phyloP scores from a whole-genome alignment of 1,140 invertebrate genomes.

The Colletes gigas region DNA sequence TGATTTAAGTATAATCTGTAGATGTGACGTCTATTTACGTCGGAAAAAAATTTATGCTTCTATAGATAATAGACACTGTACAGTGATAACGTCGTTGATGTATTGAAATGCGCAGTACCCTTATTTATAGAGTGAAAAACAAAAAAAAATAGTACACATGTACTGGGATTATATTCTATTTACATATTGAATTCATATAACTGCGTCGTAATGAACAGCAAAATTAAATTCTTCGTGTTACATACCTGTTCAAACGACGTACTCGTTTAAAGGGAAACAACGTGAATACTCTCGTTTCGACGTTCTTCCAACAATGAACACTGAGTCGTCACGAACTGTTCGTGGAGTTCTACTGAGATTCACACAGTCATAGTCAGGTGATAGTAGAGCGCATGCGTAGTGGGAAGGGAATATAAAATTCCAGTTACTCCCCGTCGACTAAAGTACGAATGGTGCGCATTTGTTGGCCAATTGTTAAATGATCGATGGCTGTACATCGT shows the following conservation, averaged over 20 bases:
- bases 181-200: not conserved
- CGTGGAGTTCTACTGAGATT: constrained; percentile 23
- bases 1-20: not conserved
- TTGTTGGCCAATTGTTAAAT: constrained; percentile 53
- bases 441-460: constrained; percentile 49
- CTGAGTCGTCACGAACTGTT: too few species aligned
- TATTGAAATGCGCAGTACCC: constrained; percentile 38
- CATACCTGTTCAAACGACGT: constrained; percentile 25
- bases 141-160: not conserved
- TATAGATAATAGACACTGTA: constrained; percentile 15
- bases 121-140: not conserved
- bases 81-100: not conserved
- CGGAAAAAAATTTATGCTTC: constrained; percentile 1
- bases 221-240: constrained; percentile 18
- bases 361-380: constrained; percentile 66
- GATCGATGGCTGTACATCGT: constrained; percentile 70
- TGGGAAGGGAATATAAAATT: constrained; percentile 60
- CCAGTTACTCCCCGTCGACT: constrained; percentile 45
- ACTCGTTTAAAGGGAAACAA: constrained; percentile 62
- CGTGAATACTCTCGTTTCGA: constrained; percentile 82
- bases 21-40: not conserved
- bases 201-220: not conserved
- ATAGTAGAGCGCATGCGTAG: constrained; percentile 56
- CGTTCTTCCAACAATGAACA: constrained; percentile 77
- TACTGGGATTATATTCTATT: not conserved